A percentile compares a stretch with the other conserved stretches of the same genome.
Evolutionary conservation across 2,888 invertebrate species (phyloP).

Genomic region (Andrena marginata): DNA sequence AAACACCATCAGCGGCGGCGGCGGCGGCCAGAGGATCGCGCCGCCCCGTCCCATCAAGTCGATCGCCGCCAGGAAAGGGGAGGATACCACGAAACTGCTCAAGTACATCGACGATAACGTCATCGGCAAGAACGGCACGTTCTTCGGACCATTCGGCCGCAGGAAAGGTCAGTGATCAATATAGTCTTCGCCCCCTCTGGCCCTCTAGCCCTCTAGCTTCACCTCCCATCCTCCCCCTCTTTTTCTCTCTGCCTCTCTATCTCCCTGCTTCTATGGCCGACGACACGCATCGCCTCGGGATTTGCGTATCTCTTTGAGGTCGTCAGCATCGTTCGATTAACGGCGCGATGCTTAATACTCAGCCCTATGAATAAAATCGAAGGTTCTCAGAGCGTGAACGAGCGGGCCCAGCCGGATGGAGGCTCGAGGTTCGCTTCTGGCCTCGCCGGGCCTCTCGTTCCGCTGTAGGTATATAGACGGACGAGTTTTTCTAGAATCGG

Average conservation of each 20-base stretch:
- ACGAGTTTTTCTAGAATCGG: constrained; percentile 29
- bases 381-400: constrained; percentile 17
- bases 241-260: not conserved
- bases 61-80: constrained; percentile 86
- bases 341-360: not conserved
- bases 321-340: constrained; percentile 43
- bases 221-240: not conserved
- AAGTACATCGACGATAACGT: constrained; percentile 93
- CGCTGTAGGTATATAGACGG: not conserved
- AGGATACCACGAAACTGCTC: constrained; percentile 90
- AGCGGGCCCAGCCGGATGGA: not conserved
- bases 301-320: constrained; percentile 26
- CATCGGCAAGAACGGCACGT: constrained; percentile 92
- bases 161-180: constrained; percentile 89
- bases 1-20: constrained; percentile 29
- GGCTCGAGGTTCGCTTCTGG: not conserved
- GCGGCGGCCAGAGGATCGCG: constrained; percentile 78
- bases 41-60: constrained; percentile 79
- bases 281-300: constrained; percentile 25
- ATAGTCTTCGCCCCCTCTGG: constrained; percentile 54
- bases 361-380: constrained; percentile 45
- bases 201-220: not conserved
- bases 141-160: constrained; percentile 93
- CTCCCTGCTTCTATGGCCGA: constrained; percentile 17
- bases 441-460: not conserved